Evolutionary conservation across 1,140 invertebrate species (phyloP).

Genomic region (Aphelinus atriplicis): DNA sequence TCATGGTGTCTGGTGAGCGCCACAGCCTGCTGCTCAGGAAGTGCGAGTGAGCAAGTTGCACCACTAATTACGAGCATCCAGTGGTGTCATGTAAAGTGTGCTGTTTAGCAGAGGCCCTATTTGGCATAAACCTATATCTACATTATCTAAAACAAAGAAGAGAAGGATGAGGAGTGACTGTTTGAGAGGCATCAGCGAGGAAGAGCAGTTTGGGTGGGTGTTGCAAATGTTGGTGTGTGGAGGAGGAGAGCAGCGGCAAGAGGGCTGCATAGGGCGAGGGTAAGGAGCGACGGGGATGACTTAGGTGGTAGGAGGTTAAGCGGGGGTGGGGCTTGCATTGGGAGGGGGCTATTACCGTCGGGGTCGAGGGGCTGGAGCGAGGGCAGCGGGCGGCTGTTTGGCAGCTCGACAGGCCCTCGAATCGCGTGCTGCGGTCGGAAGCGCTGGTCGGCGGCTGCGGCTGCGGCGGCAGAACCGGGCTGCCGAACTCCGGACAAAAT

Average conservation of each 20-base stretch:
- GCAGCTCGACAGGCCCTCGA: not conserved
- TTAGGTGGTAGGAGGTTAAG: no score
- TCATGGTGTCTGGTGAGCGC: slow-evolving; percentile 62
- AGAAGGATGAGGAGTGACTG: not conserved
- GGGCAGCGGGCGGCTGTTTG: not conserved
- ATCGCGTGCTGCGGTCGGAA: slow-evolving; percentile 12
- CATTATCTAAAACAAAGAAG: slow-evolving; percentile 62
- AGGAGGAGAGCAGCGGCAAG: no score
- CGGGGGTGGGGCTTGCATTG: no score
- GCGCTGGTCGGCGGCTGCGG: not conserved
- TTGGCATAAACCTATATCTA: slow-evolving; percentile 62
- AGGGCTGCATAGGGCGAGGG: no score
- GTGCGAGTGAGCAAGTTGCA: slow-evolving; percentile 54
- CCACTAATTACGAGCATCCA: slow-evolving; percentile 58
- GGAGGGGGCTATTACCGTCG: no score
- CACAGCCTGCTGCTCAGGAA: slow-evolving; percentile 46
- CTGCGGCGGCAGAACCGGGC: not conserved
- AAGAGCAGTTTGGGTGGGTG: no score
- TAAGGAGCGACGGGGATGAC: no score
- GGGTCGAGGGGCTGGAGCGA: no score
- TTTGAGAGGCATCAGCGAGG: no score
- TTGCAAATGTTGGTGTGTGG: no score
- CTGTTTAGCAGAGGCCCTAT: slow-evolving; percentile 62
- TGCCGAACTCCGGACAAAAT: slow-evolving; percentile 64
- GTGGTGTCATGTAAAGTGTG: slow-evolving; percentile 63